phyloP scores from a whole-genome alignment of 1,140 invertebrate genomes.

The Diabrotica virgifera region DNA sequence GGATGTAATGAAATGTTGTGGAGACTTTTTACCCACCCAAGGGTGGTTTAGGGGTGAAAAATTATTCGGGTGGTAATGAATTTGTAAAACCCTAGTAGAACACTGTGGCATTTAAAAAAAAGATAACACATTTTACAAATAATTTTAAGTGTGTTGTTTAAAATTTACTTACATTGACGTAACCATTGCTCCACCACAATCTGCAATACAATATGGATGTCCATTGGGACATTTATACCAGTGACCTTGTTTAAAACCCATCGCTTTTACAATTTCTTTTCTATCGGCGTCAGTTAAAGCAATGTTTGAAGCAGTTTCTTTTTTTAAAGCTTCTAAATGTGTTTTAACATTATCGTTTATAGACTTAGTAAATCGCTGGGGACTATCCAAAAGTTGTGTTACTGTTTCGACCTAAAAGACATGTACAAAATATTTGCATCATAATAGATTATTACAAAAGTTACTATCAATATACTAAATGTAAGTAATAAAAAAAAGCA shows the following conservation, averaged over 20 bases:
- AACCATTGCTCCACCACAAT: conserved; percentile 69
- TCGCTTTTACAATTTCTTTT: conserved; percentile 58
- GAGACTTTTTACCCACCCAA: too few relatives aligned
- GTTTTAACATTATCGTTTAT: conserved; percentile 3
- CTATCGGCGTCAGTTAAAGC: conserved; percentile 54
- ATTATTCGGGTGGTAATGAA: too few relatives aligned
- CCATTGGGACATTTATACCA: conserved; percentile 76
- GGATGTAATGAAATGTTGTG: too few relatives aligned
- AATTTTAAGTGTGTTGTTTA: too few relatives aligned
- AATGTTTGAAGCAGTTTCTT: conserved; percentile 13
- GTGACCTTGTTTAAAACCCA: conserved; percentile 59
- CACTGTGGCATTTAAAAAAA: too few relatives aligned
- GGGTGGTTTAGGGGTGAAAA: too few relatives aligned
- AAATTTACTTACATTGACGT: conserved; percentile 20
- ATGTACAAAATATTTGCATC: background rate
- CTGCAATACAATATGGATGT: conserved; percentile 66
- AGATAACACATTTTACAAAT: too few relatives aligned
- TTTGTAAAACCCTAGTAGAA: too few relatives aligned
- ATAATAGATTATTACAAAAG: too few relatives aligned
- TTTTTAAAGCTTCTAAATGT: conserved; percentile 6
- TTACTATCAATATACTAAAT: too few relatives aligned
- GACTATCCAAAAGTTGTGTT: background rate
- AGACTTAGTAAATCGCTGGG: background rate
- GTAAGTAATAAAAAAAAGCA: too few relatives aligned
- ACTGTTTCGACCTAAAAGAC: background rate